A percentile compares a stretch with the other conserved stretches of the same genome.
Conservation (phyloP, 2,888 invertebrate species). For the Syrista parreyssii region DNA sequence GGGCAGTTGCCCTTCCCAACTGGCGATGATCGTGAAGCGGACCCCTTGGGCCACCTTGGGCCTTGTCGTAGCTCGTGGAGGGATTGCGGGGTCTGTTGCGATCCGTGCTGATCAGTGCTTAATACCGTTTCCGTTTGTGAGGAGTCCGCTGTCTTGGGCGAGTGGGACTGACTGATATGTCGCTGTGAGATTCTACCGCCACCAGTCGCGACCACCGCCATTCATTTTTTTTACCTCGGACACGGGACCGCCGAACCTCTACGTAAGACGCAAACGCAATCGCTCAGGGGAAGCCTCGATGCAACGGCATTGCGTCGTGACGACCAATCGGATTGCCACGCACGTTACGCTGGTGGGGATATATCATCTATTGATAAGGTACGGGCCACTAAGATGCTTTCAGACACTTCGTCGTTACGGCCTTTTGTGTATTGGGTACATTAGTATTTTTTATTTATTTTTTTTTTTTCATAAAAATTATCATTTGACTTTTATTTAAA, state of each 20-base stretch:
- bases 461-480: neutral
- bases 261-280: neutral
- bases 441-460: neutral
- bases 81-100: constrained; percentile 23
- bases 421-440: neutral
- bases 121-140: constrained; percentile 33
- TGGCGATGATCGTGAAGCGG: constrained; percentile 39
- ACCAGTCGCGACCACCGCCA: neutral
- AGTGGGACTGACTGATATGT: constrained; percentile 11
- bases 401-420: neutral
- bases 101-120: constrained; percentile 42
- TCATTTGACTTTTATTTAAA: neutral
- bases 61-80: neutral
- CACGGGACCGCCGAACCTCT: neutral
- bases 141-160: constrained; percentile 22
- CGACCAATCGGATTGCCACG: neutral
- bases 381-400: neutral
- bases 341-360: neutral
- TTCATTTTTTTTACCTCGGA: neutral
- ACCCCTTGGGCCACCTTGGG: constrained; percentile 35
- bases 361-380: neutral
- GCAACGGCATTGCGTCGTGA: neutral
- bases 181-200: neutral
- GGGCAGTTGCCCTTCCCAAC: constrained; percentile 51
- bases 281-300: neutral